These are phyloP conservation scores for Aix galericulata DNA, from an alignment of 2,113 vertebrate genomes.

Conservation along the genomic window DNA sequence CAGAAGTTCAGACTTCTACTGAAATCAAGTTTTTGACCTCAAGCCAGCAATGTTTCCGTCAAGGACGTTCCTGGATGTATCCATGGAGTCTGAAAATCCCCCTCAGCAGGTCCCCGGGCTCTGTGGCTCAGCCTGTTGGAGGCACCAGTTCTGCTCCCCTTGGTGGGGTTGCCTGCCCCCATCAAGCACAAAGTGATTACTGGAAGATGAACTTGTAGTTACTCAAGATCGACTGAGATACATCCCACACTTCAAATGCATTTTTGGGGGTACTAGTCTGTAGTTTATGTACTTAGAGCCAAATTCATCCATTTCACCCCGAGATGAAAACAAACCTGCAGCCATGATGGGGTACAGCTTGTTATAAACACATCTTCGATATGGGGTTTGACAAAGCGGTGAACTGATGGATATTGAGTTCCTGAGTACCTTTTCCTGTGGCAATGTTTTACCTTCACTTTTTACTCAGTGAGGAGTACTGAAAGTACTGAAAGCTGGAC, in stretches of 20 bases:
- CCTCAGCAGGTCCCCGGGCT: background rate
- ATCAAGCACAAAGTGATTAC: background rate
- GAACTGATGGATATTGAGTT: background rate
- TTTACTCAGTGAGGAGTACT: background rate
- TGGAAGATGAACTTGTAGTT: background rate
- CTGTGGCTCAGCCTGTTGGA: rapidly evolving
- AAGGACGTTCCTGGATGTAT: background rate
- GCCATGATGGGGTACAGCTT: rapidly evolving
- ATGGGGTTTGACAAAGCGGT: background rate
- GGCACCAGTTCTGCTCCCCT: background rate
- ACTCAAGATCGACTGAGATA: background rate
- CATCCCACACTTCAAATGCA: background rate
- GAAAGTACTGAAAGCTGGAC: background rate
- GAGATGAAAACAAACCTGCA: background rate
- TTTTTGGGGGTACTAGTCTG: background rate
- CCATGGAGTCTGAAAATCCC: background rate
- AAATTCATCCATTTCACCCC: background rate
- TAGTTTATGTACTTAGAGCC: background rate
- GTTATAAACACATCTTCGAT: rapidly evolving
- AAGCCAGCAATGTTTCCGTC: slow-evolving; percentile 37
- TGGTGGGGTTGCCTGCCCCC: background rate
- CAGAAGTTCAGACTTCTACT: slow-evolving; percentile 59
- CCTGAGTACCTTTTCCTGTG: background rate
- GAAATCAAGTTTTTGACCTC: slow-evolving; percentile 55
- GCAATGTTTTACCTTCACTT: background rate